phyloP scores from a whole-genome alignment of 2,113 vertebrate genomes.

The Pithys albifrons region DNA sequence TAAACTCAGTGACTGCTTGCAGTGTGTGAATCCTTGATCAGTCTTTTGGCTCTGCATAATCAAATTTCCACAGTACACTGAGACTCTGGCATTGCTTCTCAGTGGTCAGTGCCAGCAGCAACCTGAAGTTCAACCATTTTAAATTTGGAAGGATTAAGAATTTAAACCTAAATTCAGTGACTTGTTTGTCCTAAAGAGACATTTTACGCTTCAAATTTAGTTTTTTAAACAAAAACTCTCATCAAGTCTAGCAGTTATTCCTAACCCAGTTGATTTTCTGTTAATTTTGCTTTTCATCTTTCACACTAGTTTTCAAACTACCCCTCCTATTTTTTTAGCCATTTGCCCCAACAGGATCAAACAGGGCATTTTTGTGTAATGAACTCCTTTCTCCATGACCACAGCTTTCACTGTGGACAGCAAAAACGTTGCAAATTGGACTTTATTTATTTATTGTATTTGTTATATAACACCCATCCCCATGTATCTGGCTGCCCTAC shows the following conservation, averaged over 20 bases:
- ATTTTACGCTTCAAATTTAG: neutral
- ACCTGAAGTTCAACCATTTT: conserved; percentile 36
- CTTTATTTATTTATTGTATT: conserved; percentile 69
- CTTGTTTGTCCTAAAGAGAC: neutral
- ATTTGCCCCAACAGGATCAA: conserved; percentile 58
- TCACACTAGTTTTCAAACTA: neutral
- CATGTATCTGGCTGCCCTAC: conserved; percentile 66
- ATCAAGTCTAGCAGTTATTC: neutral
- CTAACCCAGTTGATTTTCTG: neutral
- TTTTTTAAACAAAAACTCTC: neutral
- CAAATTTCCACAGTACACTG: conserved; percentile 32
- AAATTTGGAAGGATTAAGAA: conserved; percentile 6
- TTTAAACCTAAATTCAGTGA: neutral
- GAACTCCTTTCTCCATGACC: conserved; percentile 64
- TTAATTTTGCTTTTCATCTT: neutral
- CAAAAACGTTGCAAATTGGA: conserved; percentile 41
- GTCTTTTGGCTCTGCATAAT: conserved; percentile 55
- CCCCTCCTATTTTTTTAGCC: conserved; percentile 1
- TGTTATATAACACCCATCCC: conserved; percentile 68
- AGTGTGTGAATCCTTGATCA: conserved; percentile 46
- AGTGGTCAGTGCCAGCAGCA: conserved; percentile 23
- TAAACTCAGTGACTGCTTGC: conserved; percentile 39
- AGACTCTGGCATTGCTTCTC: conserved; percentile 32
- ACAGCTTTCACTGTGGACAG: conserved; percentile 57
- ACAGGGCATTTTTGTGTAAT: conserved; percentile 62